Conservation (phyloP, 2,888 invertebrate species). For the Halocaridina rubra region DNA sequence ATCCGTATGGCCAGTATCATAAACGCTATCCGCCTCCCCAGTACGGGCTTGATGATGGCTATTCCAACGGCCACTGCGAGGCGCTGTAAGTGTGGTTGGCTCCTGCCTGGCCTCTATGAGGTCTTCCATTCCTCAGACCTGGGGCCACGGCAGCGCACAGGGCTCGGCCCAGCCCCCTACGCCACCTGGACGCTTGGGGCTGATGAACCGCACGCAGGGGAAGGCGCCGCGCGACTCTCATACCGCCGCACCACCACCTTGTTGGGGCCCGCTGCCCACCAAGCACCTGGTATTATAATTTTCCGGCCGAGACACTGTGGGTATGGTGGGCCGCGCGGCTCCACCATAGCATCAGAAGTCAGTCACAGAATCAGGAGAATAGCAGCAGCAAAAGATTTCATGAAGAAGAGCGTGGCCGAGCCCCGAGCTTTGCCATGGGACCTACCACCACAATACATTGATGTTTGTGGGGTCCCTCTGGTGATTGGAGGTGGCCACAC, state of each 20-base stretch:
- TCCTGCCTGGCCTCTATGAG: constrained; percentile 57
- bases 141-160: constrained; percentile 52
- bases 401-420: constrained; percentile 50
- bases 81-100: constrained; percentile 57
- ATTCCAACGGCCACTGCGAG: constrained; percentile 60
- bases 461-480: neutral
- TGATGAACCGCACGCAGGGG: constrained; percentile 41
- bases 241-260: constrained; percentile 38
- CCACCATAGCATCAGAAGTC: constrained; percentile 15
- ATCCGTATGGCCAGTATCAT: constrained; percentile 50
- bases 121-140: constrained; percentile 36
- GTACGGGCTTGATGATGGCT: constrained; percentile 32
- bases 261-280: constrained; percentile 36
- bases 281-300: constrained; percentile 1
- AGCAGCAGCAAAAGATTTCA: constrained; percentile 28
- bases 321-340: constrained; percentile 36
- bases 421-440: constrained; percentile 45
- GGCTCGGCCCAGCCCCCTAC: constrained; percentile 54
- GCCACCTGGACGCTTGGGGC: constrained; percentile 33
- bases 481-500: neutral
- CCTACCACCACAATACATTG: constrained; percentile 17
- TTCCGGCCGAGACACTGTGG: constrained; percentile 28
- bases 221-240: constrained; percentile 59
- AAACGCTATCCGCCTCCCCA: constrained; percentile 47
- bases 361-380: constrained; percentile 23